Base-by-base conservation (phyloP, 2,888 invertebrate genomes). In the Polymixis lichenea region DNA sequence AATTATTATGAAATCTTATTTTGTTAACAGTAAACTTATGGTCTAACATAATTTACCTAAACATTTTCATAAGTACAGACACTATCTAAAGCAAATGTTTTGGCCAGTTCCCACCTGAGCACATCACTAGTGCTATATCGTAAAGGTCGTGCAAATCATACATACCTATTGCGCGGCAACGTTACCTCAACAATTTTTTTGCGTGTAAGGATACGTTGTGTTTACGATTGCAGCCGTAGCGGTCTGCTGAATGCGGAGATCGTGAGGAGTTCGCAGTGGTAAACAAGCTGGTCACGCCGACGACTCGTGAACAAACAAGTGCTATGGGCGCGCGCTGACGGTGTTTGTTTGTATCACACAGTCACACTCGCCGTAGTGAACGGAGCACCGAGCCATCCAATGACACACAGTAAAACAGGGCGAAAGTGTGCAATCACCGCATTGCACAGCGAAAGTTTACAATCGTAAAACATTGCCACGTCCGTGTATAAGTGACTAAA, bases 241-340 rank as follows among this genome's bases (percentile, higher is more conserved):
- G 71, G 72, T 76, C 87, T 90, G 90, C 92, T 92, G 93, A 93
- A 92, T 93, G 91, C 90, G 90, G 89, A 77, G 70, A 91, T 91
- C 90, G 91, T 91, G 93, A 92, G 91, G 88, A 93, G 93, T 90
- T 90, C 89, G 92, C 88, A 91, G 92, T 94, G 90, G 94, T 95
- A 95, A 95, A 96, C 95, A 95, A 95, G 93, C 91, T 92, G 93
- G 91, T 93, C 96, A 96, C 94, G 95, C 92, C 85, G 93, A 72
- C 91, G 89, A 89, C 93, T 95, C 96, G 96, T 96, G 96, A 94
- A 96, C 95, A 96, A 96, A 96, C 96, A 96, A 96, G 94, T 94
- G 93, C 89, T 90, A 88, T 89, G 92, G 72, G 68, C 75, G 75
- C 80, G 80, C 38, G 76, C 83, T 81, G 83, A 83, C 87, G 80